phyloP scores from a whole-genome alignment of 2,113 vertebrate species.

The Syngnathoides biaculeatus region DNA sequence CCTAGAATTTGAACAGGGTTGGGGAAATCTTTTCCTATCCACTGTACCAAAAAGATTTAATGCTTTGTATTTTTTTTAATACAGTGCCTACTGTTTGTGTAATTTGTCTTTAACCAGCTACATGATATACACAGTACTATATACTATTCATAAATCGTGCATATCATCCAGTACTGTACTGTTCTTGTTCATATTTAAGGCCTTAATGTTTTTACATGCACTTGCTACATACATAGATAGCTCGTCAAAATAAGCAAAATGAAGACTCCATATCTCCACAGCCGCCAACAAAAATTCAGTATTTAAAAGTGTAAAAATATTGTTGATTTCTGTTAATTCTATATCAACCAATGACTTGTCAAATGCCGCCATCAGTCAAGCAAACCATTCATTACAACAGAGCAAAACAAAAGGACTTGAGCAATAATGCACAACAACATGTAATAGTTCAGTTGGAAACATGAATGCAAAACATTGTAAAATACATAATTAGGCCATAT shows the following conservation, averaged over 20 bases:
- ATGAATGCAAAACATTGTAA: not conserved
- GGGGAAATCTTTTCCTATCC: no score
- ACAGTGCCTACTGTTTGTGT: not conserved
- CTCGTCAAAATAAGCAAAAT: no score
- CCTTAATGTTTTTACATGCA: not conserved
- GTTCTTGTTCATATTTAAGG: not conserved
- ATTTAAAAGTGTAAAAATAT: no score
- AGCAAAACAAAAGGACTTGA: not conserved
- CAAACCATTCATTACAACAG: conserved; percentile 23
- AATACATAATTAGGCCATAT: not conserved
- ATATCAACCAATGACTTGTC: conserved; percentile 32
- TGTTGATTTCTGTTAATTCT: not conserved
- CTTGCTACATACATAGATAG: no score
- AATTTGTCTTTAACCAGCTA: not conserved
- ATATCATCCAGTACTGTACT: not conserved
- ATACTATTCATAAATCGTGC: not conserved
- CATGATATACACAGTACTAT: not conserved
- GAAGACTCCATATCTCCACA: no score
- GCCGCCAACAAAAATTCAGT: no score
- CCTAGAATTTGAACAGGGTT: no score
- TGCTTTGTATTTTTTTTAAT: no score
- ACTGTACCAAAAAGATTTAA: no score
- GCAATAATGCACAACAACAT: not conserved
- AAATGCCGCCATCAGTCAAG: conserved; percentile 27
- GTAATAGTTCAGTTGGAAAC: not conserved